Conservation (phyloP, 2,888 invertebrate species). For the Oscheius myriophilus region DNA sequence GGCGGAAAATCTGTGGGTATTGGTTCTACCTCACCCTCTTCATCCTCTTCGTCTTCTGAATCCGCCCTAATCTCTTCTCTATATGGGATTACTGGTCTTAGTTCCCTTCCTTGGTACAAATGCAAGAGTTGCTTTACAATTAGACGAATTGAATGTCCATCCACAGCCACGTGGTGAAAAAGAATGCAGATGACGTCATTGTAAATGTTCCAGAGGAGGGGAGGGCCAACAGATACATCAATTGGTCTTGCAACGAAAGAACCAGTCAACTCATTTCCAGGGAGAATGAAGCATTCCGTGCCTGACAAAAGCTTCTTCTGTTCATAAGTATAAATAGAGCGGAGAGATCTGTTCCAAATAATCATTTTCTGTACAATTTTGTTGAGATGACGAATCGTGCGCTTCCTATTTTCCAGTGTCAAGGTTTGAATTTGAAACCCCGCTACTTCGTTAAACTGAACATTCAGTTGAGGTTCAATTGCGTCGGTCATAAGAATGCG, state of each 20-base stretch:
- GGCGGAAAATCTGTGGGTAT: conserved; percentile 19
- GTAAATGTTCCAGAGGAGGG: conserved; percentile 1
- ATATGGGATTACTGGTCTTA: background rate
- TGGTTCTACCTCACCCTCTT: background rate
- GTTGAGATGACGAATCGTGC: background rate
- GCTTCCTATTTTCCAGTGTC: background rate
- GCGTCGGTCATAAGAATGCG: conserved; percentile 10
- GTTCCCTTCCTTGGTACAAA: background rate
- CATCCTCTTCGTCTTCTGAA: background rate
- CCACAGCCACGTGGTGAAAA: conserved; percentile 29
- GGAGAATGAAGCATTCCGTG: conserved; percentile 15
- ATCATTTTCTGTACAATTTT: background rate
- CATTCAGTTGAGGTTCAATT: conserved; percentile 6
- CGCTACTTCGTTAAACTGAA: conserved; percentile 26
- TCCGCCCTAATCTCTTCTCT: background rate
- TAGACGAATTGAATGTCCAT: conserved; percentile 18
- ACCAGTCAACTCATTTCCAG: background rate
- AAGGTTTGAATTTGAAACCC: background rate
- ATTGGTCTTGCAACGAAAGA: background rate
- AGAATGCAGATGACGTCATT: background rate
- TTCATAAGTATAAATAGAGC: conserved; percentile 11
- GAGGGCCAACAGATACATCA: background rate
- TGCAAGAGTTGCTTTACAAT: conserved; percentile 9
- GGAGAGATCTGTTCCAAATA: conserved; percentile 8
- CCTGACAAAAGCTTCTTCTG: conserved; percentile 9